These are phyloP conservation scores for Monochamus saltuarius DNA, from an alignment of 1,140 invertebrate species.

Conservation along the genomic window DNA sequence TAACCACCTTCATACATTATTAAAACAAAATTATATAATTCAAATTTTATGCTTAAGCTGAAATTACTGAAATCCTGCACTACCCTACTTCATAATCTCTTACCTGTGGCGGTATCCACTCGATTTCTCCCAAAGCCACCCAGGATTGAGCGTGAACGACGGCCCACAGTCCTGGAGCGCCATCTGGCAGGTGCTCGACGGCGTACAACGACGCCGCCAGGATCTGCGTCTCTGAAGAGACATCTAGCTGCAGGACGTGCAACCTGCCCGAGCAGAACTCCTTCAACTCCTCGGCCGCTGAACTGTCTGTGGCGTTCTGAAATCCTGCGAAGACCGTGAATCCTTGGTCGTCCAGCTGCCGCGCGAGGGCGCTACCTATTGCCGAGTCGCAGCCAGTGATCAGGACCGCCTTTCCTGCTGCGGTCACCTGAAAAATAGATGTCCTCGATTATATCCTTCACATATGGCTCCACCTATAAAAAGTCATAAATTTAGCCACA, in stretches of 20 bases:
- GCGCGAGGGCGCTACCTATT: conserved; percentile 72
- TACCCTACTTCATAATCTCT: neutral
- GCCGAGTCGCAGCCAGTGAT: conserved; percentile 84
- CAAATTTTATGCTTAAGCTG: too few species aligned
- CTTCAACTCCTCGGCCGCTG: conserved; percentile 68
- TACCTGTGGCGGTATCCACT: conserved; percentile 74
- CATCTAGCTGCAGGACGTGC: conserved; percentile 72
- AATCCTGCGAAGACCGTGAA: conserved; percentile 82
- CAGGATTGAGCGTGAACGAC: conserved; percentile 87
- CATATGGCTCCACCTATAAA: too few species aligned
- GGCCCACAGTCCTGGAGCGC: conserved; percentile 80
- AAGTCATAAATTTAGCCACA: too few species aligned
- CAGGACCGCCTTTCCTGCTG: conserved; percentile 76
- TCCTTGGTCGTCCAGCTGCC: conserved; percentile 75
- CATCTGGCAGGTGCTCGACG: conserved; percentile 73
- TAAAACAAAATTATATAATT: too few species aligned
- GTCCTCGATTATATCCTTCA: too few species aligned
- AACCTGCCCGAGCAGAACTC: conserved; percentile 72
- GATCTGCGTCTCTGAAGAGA: conserved; percentile 73
- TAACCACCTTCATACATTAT: too few species aligned
- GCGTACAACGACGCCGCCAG: conserved; percentile 73
- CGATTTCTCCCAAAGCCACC: conserved; percentile 84
- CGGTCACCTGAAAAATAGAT: conserved; percentile 62
- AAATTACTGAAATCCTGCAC: too few species aligned
- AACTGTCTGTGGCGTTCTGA: conserved; percentile 61